Base-by-base conservation (phyloP, 2,888 invertebrate species). In the Aspidiotus destructor region DNA sequence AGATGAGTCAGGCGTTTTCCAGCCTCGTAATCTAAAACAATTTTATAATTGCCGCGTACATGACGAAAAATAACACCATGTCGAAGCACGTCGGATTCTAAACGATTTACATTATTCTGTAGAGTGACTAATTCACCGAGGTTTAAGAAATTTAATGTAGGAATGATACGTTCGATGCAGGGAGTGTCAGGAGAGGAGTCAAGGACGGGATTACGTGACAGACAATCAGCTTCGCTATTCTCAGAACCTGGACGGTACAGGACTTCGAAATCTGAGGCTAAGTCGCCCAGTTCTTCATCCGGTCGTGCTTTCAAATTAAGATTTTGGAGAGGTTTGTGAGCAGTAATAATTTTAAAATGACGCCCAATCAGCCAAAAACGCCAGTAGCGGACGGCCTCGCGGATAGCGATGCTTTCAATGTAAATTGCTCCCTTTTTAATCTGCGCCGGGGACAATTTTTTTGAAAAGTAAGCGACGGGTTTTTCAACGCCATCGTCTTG, bases 391-490 rank as follows among this genome's bases (percentile, higher is more conserved):
- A 71, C n/a, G 1, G 71, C 65, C 54, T 71, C 65, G 42, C 69
- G 60, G 7, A 70, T 70, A 17, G 70, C 71, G 7, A 68, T 41
- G 11, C 69, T 62, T 68, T 70, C 64, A 7, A 71, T 41, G 16
- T 69, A 67, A 13, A 70, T 69, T 13, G 69, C 69, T 48, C 68
- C 69, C 48, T 70, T 69, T 55, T 69, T 70, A 48, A 71, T 73
- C 71, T 72, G 71, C 40, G 62, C 13, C n/a, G 73, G 71, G 55
- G 71, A 73, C 15, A 73, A 62, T 71, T 73, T 74, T 70, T 73
- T 72, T 65, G 73, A 73, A 63, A 72, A 73, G 62, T 70, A 73
- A n/a, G 73, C 73, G 60, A 72, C 73, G 40, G 72, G 52, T 60
- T 65, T 69, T 72, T 60, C 68, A 63, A 68, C 28, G 17, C 69